Evolutionary conservation across 1,140 invertebrate genomes (phyloP).

Genomic region (Aethina tumida): DNA sequence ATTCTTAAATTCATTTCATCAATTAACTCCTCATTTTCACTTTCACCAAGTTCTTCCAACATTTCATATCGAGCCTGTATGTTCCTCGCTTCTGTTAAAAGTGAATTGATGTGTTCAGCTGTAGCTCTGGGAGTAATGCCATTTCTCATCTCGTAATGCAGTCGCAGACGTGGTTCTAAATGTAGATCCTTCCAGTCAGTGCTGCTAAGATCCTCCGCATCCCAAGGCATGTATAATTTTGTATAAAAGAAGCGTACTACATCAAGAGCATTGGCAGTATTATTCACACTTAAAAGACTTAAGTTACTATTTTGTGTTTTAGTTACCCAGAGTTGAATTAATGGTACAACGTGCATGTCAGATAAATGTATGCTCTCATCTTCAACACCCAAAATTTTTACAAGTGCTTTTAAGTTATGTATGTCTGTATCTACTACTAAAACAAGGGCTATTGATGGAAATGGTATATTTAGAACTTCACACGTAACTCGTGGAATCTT

Average conservation of each 20-base stretch:
- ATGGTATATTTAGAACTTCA: constrained; percentile 44
- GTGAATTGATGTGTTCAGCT: constrained; percentile 42
- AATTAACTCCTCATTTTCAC: constrained; percentile 39
- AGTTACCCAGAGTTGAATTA: constrained; percentile 49
- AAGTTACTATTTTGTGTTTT: constrained; percentile 41
- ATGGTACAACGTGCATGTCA: constrained; percentile 43
- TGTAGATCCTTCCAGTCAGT: constrained; percentile 45
- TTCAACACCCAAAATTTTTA: constrained; percentile 46
- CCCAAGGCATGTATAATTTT: constrained; percentile 54
- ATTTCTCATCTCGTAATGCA: constrained; percentile 50
- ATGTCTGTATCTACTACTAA: constrained; percentile 42
- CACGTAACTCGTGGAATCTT: constrained; percentile 48
- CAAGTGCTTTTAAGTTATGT: constrained; percentile 36
- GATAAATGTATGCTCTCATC: constrained; percentile 47
- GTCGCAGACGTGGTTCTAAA: constrained; percentile 43
- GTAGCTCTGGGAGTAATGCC: constrained; percentile 39
- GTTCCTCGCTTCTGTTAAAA: constrained; percentile 44
- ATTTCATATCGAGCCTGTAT: constrained; percentile 40
- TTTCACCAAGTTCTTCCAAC: constrained; percentile 31
- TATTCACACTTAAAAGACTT: constrained; percentile 36
- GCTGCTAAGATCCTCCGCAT: constrained; percentile 47
- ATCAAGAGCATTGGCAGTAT: constrained; percentile 42
- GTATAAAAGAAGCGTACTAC: constrained; percentile 49
- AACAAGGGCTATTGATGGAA: constrained; percentile 48
- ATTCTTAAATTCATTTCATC: constrained; percentile 44